A percentile compares a stretch with the other conserved stretches of the same genome.
These are phyloP conservation scores for Cheilosia urbana DNA, from an alignment of 2,888 invertebrate genomes.

Conservation along the genomic window DNA sequence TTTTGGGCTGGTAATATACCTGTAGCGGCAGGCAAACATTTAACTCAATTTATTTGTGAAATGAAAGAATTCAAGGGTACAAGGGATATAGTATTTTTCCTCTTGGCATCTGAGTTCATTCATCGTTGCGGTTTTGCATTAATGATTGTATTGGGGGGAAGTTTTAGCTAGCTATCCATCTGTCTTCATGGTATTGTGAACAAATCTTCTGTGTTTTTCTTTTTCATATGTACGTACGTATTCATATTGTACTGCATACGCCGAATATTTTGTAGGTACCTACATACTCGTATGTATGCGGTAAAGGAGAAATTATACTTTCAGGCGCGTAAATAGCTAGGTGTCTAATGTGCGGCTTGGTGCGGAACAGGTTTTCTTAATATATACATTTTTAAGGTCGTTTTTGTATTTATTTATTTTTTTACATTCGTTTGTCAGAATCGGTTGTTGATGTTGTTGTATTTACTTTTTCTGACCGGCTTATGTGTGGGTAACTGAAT, in stretches of 20 bases:
- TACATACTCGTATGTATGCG: not conserved
- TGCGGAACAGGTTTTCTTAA: constrained; percentile 18
- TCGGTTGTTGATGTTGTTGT: too few species aligned
- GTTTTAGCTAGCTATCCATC: too few species aligned
- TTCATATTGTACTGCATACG: not conserved
- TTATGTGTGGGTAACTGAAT: not conserved
- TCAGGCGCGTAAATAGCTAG: not conserved
- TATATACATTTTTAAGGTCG: not conserved
- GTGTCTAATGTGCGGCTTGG: constrained; percentile 12
- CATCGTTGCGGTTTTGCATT: constrained; percentile 19
- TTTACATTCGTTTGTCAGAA: not conserved
- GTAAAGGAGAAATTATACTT: constrained; percentile 18
- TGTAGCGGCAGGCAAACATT: not conserved
- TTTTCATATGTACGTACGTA: not conserved
- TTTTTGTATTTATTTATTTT: not conserved
- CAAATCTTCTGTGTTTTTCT: too few species aligned
- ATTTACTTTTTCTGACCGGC: too few species aligned
- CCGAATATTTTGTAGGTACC: not conserved
- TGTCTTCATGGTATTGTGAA: too few species aligned
- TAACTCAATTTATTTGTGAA: constrained; percentile 1
- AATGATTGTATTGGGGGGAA: not conserved
- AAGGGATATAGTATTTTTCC: not conserved
- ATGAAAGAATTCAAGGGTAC: not conserved
- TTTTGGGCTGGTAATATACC: too few species aligned
- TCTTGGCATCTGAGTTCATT: not conserved